Base-by-base conservation (phyloP, 2,113 vertebrate genomes). In the Sphaerodactylus townsendi region DNA sequence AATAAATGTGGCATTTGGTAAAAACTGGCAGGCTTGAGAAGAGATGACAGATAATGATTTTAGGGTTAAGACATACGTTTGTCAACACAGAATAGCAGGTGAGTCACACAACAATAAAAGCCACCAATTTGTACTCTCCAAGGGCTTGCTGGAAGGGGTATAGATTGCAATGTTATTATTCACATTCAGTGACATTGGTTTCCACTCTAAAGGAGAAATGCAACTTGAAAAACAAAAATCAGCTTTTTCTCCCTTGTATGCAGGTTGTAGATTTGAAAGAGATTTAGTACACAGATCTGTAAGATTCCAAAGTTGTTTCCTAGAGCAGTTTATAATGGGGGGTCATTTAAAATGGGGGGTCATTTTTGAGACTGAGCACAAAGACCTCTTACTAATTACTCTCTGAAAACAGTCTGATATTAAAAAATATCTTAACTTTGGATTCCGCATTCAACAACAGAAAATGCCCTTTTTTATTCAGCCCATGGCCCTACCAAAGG, bases 381-480 rank as follows among this genome's bases (percentile, higher is more conserved):
- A 66, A 44, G 77, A 78, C 56, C 50, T 30, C 56, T 19, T 44
- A 28, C 6, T 64, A 74, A 48, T 74, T 65, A 41, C 30, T 74
- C 81, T 23, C 33, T 50, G 62, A 25, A 75, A 75, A 83, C 5
- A 6, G 74, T 8, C 44, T 75, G 46, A 19, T 82, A 37, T 39
- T 56, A 56, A 71, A 71, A 59, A 41, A 17, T 59, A 48, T 23
- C 41, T 75, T 64, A 50, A 66, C 66, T 83, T 30, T 41, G 76
- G 0, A 75, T 44, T 35, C 1, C 5, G 35, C 53, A 37, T 50
- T 56, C 11, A 59, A 15, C 10, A 1, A 77, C 78, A 39, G 1
- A 85, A 25, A 46, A 71, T n/a, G 59, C 59, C 82, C 30, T 85
- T 71, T 84, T 14, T 23, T 70, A 48, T 75, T 89, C 69, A 76